These are phyloP conservation scores for Lasioglossum malachurum DNA, from an alignment of 2,888 invertebrate genomes.

Conservation along the genomic window DNA sequence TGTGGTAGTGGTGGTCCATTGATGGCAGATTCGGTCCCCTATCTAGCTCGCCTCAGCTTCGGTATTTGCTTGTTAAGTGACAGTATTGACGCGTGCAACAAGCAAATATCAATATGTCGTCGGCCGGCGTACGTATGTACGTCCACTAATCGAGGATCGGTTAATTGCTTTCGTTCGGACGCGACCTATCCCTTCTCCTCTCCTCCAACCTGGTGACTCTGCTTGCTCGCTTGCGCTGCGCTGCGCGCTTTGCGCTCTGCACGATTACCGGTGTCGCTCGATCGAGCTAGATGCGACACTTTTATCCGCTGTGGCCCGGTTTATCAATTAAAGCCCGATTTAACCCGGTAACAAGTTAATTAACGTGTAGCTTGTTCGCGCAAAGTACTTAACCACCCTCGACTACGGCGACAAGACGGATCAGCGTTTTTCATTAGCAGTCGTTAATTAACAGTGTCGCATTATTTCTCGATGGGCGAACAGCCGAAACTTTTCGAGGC, in stretches of 20 bases:
- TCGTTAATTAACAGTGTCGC: constrained; percentile 11
- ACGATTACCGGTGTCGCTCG: background rate
- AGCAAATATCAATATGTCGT: constrained; percentile 76
- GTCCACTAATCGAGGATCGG: constrained; percentile 60
- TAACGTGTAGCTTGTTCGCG: constrained; percentile 13
- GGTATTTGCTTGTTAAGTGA: constrained; percentile 77
- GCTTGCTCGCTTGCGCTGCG: background rate
- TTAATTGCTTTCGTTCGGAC: constrained; percentile 64
- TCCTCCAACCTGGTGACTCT: background rate
- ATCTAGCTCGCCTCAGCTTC: constrained; percentile 67
- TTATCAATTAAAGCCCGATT: constrained; percentile 39
- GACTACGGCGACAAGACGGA: background rate
- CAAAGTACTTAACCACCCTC: constrained; percentile 11
- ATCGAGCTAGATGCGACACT: constrained; percentile 9
- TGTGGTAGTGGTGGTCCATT: constrained; percentile 46
- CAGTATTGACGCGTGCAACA: constrained; percentile 74
- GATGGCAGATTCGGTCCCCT: constrained; percentile 56
- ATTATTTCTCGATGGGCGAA: constrained; percentile 15
- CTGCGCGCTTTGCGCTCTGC: background rate
- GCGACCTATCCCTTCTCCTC: background rate
- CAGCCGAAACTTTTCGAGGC: constrained; percentile 38
- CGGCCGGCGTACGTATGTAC: constrained; percentile 51
- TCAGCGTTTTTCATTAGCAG: background rate
- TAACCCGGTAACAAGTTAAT: constrained; percentile 27
- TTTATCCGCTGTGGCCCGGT: background rate